Percentiles rank a stretch among this genome's conserved stretches.
phyloP scores from a whole-genome alignment of 2,888 invertebrate species.

The Meganola albula region DNA sequence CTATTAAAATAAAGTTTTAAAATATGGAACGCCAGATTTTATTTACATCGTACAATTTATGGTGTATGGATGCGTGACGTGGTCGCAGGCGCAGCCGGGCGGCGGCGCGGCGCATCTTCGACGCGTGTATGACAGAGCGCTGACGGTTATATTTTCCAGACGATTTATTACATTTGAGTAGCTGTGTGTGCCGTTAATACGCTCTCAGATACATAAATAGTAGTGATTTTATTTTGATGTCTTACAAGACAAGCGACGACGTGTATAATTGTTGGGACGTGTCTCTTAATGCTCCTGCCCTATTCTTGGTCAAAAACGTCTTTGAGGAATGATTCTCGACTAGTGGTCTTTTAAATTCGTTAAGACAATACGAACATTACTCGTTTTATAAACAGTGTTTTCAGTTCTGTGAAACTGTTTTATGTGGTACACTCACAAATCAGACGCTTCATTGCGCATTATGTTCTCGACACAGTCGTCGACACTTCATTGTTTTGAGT shows the following conservation, averaged over 20 bases:
- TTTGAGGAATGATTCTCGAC: slow-evolving; percentile 42
- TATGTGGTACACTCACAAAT: slow-evolving; percentile 47
- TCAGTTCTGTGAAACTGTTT: slow-evolving; percentile 24
- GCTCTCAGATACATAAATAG: slow-evolving; percentile 72
- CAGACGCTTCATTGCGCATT: slow-evolving; percentile 60
- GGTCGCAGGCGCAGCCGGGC: slow-evolving; percentile 27
- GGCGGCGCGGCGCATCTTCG: slow-evolving; percentile 35
- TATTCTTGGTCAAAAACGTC: slow-evolving; percentile 60
- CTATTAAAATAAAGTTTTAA: slow-evolving; percentile 75
- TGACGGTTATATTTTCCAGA: slow-evolving; percentile 76
- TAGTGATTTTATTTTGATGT: slow-evolving; percentile 75
- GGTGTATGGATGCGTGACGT: slow-evolving; percentile 53
- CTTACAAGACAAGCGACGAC: slow-evolving; percentile 72
- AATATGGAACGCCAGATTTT: slow-evolving; percentile 72
- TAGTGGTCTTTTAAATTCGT: slow-evolving; percentile 34
- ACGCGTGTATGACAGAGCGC: slow-evolving; percentile 68
- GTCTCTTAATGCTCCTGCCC: slow-evolving; percentile 51
- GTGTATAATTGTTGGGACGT: slow-evolving; percentile 66
- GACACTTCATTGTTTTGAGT: slow-evolving; percentile 70
- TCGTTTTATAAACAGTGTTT: slow-evolving; percentile 28
- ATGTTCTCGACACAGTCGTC: slow-evolving; percentile 57
- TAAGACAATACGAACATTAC: slow-evolving; percentile 25
- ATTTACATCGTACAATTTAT: slow-evolving; percentile 71
- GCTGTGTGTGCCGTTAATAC: slow-evolving; percentile 65
- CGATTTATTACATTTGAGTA: slow-evolving; percentile 75